Evolutionary conservation across 2,113 vertebrate genomes (phyloP).

Genomic region (Semnornis frantzii): DNA sequence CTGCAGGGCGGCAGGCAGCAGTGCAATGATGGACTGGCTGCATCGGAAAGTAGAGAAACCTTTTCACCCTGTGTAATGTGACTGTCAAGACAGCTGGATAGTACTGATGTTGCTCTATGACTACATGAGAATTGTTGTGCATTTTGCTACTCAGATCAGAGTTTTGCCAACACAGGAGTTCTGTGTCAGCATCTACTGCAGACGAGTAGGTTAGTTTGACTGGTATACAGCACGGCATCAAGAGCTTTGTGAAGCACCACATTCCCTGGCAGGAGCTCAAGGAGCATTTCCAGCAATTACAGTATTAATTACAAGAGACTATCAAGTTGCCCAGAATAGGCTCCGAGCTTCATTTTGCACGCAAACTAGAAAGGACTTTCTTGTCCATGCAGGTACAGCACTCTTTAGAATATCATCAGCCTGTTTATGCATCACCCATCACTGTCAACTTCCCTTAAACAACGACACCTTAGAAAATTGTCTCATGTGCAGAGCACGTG

Average conservation of each 20-base stretch:
- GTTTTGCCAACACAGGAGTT: background rate
- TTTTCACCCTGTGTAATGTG: background rate
- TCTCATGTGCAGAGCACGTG: background rate
- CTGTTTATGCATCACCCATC: background rate
- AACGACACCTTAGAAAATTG: background rate
- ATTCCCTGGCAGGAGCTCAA: constrained; percentile 41
- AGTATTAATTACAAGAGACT: constrained; percentile 47
- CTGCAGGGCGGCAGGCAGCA: background rate
- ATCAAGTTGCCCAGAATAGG: constrained; percentile 1
- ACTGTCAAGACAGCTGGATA: background rate
- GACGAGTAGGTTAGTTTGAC: background rate
- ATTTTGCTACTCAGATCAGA: background rate
- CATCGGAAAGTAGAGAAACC: background rate
- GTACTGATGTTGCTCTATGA: background rate
- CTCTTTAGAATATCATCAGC: background rate
- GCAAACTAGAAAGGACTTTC: background rate
- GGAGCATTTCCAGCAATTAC: constrained; percentile 25
- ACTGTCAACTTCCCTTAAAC: background rate
- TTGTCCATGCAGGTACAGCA: background rate
- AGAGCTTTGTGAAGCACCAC: constrained; percentile 4
- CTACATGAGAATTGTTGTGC: background rate
- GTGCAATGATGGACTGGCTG: background rate
- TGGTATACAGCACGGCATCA: background rate
- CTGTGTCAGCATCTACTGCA: background rate
- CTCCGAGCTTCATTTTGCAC: background rate